phyloP scores from a whole-genome alignment of 2,113 vertebrate genomes.

The Oplegnathus fasciatus region DNA sequence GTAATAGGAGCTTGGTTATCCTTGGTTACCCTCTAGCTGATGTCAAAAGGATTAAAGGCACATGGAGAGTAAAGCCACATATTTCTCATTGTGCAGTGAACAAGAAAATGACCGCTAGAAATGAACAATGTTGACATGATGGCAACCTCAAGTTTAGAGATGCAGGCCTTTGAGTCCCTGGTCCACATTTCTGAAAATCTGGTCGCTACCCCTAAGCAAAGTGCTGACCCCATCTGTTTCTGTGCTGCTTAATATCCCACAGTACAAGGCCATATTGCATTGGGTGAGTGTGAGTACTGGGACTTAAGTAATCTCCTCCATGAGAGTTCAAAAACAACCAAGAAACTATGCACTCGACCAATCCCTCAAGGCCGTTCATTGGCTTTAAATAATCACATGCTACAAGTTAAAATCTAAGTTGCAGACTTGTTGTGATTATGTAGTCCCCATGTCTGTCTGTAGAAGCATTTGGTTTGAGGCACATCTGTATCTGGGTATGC shows the following conservation, averaged over 20 bases:
- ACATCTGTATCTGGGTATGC: slow-evolving; percentile 25
- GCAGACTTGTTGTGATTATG: slow-evolving; percentile 30
- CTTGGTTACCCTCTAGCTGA: background rate
- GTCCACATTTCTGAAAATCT: slow-evolving; percentile 22
- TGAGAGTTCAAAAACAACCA: slow-evolving; percentile 24
- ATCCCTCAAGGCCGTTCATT: background rate
- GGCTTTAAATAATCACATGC: slow-evolving; percentile 28
- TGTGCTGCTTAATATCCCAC: background rate
- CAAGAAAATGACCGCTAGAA: slow-evolving; percentile 7
- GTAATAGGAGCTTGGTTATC: background rate
- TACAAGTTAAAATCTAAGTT: slow-evolving; percentile 41
- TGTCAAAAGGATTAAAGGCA: slow-evolving; percentile 14
- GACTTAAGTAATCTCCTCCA: slow-evolving; percentile 17
- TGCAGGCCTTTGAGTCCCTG: background rate
- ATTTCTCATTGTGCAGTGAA: background rate
- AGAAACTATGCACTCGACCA: background rate
- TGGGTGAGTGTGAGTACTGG: background rate
- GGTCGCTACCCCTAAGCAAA: slow-evolving; percentile 14
- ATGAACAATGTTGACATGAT: background rate
- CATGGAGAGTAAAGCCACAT: slow-evolving; percentile 9
- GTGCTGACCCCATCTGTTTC: slow-evolving; percentile 36
- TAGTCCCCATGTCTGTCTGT: background rate
- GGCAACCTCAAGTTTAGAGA: slow-evolving; percentile 5
- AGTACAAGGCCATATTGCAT: background rate
- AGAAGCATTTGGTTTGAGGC: slow-evolving; percentile 6